Conservation (phyloP, 2,797 vertebrate species). For the Manis pentadactyla region DNA sequence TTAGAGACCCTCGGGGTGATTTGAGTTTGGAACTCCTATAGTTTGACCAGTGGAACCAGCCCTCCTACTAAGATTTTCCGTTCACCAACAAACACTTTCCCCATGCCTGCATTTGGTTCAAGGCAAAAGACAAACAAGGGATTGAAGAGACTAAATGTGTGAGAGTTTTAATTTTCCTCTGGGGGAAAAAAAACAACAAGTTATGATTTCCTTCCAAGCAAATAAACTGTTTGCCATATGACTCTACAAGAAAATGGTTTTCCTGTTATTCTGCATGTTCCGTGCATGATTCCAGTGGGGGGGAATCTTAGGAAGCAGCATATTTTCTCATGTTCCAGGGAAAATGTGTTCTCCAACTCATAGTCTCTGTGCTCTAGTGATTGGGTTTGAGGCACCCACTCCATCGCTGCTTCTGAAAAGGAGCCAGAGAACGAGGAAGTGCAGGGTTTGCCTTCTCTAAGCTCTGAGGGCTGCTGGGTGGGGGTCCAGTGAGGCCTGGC, state of each 20-base stretch:
- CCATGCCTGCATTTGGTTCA: neutral
- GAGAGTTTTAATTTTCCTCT: constrained; percentile 69
- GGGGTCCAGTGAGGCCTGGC: neutral
- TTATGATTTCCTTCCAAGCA: constrained; percentile 67
- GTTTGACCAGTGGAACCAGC: neutral
- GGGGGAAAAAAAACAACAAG: neutral
- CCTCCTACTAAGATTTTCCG: constrained; percentile 32
- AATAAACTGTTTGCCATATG: constrained; percentile 77
- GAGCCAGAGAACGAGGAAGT: neutral
- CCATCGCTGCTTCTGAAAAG: neutral
- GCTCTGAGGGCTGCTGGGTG: neutral
- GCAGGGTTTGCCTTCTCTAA: neutral
- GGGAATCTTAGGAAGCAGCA: neutral
- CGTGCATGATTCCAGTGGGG: neutral
- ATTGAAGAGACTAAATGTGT: constrained; percentile 46
- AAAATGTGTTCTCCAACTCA: neutral
- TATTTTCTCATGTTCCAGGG: neutral
- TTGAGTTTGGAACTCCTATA: neutral
- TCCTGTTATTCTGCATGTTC: neutral
- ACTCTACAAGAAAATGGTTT: constrained; percentile 50
- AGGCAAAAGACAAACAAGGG: constrained; percentile 17
- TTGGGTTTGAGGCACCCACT: neutral
- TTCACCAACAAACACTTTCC: neutral
- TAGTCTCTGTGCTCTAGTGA: neutral
- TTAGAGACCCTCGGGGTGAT: neutral